Evolutionary conservation across 2,797 vertebrate genomes (phyloP).

Genomic region (Parauchenoglanis ngamensis): DNA sequence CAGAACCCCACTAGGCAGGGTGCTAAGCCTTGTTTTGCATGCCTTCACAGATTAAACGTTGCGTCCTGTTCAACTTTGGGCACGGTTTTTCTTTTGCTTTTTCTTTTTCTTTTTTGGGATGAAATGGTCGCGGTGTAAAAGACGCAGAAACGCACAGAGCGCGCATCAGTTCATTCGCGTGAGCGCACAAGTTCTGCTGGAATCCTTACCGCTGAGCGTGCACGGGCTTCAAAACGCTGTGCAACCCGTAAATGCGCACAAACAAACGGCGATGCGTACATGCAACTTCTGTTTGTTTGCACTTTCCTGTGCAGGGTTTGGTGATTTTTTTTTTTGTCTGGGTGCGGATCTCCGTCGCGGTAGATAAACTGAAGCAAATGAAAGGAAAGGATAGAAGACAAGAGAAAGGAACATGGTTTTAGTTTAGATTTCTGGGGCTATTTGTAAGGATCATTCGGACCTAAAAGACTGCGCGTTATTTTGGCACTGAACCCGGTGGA

Average conservation of each 20-base stretch:
- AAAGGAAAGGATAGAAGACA: background rate
- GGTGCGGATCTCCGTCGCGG: background rate
- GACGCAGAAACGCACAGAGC: no score
- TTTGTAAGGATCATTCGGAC: background rate
- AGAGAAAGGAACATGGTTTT: no score
- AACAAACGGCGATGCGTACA: constrained; percentile 2
- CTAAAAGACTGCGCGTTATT: background rate
- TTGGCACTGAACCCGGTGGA: background rate
- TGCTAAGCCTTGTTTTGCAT: background rate
- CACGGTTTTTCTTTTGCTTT: background rate
- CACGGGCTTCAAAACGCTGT: background rate
- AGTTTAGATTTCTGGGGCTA: background rate
- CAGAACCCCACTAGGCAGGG: background rate
- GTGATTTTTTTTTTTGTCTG: background rate
- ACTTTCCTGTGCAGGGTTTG: constrained; percentile 6
- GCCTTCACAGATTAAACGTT: background rate
- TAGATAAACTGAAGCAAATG: background rate
- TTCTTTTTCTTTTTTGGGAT: background rate
- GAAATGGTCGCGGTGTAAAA: background rate
- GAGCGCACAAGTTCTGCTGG: constrained; percentile 17
- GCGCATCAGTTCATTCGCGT: background rate
- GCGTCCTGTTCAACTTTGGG: background rate
- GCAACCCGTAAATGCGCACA: background rate
- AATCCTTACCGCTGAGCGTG: background rate
- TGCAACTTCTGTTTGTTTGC: background rate